Percentiles rank a stretch among this genome's conserved stretches.
Evolutionary conservation across 2,888 invertebrate species (phyloP).

Genomic region (Sisyra nigra): DNA sequence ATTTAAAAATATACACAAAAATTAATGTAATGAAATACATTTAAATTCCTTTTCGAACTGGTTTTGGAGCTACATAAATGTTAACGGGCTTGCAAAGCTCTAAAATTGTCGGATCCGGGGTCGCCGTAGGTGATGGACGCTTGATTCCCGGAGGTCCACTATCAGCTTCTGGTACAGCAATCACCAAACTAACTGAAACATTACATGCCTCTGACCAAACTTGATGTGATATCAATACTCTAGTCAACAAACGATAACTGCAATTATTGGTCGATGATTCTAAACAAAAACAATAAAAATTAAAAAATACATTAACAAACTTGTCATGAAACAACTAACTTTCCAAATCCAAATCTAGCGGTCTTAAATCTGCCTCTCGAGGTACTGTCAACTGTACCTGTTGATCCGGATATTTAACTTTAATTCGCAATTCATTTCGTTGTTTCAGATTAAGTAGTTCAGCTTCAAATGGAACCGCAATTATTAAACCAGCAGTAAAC

Average conservation of each 20-base stretch:
- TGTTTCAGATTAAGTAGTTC: slow-evolving; percentile 67
- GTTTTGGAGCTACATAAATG: slow-evolving; percentile 76
- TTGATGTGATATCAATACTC: slow-evolving; percentile 77
- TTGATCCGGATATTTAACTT: slow-evolving; percentile 86
- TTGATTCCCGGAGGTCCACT: slow-evolving; percentile 20
- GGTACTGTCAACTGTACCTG: slow-evolving; percentile 72
- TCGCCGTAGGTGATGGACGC: slow-evolving; percentile 24
- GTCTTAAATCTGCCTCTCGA: slow-evolving; percentile 56
- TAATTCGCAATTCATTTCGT: slow-evolving; percentile 57
- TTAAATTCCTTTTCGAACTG: slow-evolving; percentile 66
- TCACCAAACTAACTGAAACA: slow-evolving; percentile 69
- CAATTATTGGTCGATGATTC: slow-evolving; percentile 30
- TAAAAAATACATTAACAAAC: no score
- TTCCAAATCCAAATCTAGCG: slow-evolving; percentile 36
- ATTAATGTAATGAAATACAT: not conserved
- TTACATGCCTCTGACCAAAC: slow-evolving; percentile 88
- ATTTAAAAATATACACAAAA: no score
- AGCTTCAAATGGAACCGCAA: slow-evolving; percentile 75
- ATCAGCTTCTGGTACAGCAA: slow-evolving; percentile 50
- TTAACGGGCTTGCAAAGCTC: slow-evolving; percentile 77
- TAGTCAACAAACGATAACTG: slow-evolving; percentile 60
- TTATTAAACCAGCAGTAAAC: slow-evolving; percentile 83
- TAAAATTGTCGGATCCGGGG: slow-evolving; percentile 40
- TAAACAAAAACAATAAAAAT: no score
- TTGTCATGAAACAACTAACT: no score